These are phyloP conservation scores for Cassiopea andromeda DNA, from an alignment of 30 jellyfish, hydroid and myxozoan genomes.

Conservation along the genomic window DNA sequence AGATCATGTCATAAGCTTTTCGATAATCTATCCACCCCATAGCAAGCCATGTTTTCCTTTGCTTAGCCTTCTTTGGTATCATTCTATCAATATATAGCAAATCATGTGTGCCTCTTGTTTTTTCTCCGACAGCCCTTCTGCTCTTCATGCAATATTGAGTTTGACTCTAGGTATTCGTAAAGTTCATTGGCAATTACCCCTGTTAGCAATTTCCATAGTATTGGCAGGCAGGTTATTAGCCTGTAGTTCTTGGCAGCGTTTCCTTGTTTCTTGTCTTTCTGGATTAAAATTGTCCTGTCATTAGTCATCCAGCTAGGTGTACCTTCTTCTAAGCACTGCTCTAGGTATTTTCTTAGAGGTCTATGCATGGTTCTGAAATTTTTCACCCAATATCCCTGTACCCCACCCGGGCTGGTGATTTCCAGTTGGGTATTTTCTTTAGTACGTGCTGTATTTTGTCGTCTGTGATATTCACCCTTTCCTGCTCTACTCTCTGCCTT, in stretches of 20 bases:
- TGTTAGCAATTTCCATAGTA: slow-evolving; percentile 18
- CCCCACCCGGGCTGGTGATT: slow-evolving; percentile 29
- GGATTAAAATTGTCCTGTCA: slow-evolving; percentile 12
- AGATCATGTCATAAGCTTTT: slow-evolving; percentile 44
- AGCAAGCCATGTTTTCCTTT: slow-evolving; percentile 2
- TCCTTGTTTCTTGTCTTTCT: slow-evolving; percentile 22
- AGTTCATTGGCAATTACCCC: slow-evolving; percentile 15
- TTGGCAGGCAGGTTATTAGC: slow-evolving; percentile 42
- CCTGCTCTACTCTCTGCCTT: not conserved
- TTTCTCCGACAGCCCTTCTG: slow-evolving; percentile 17
- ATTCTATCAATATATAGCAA: slow-evolving; percentile 23
- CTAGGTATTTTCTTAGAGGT: slow-evolving; percentile 4
- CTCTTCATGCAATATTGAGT: slow-evolving; percentile 5
- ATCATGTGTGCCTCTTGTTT: slow-evolving; percentile 21
- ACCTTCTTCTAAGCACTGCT: slow-evolving; percentile 22
- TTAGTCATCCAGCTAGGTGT: slow-evolving; percentile 38
- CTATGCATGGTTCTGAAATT: not conserved
- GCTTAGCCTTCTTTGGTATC: slow-evolving; percentile 16
- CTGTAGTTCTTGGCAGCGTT: slow-evolving; percentile 35
- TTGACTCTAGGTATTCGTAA: slow-evolving; percentile 1
- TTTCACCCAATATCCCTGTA: slow-evolving; percentile 28
- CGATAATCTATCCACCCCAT: slow-evolving; percentile 39
- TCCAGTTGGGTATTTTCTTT: slow-evolving; percentile 35
- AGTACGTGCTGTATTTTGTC: slow-evolving; percentile 8
- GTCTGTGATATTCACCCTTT: slow-evolving; percentile 5